These are phyloP conservation scores for Pseudochaenichthys georgianus DNA, from an alignment of 2,797 vertebrate genomes.

Conservation along the genomic window DNA sequence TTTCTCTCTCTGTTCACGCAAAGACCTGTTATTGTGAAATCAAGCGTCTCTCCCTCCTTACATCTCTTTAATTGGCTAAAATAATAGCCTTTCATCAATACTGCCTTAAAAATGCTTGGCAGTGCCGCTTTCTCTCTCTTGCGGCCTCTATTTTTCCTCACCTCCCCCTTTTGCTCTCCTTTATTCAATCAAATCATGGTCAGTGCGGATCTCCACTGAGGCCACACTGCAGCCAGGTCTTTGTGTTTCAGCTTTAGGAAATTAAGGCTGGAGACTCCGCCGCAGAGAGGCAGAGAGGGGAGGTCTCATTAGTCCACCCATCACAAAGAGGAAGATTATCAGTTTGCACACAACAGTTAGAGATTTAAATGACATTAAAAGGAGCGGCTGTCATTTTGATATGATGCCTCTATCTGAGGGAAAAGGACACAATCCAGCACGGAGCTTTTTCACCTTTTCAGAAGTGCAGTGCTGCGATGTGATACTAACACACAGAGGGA, in stretches of 20 bases:
- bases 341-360: constrained; percentile 82
- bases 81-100: constrained; percentile 96
- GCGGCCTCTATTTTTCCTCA: constrained; percentile 35
- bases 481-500: constrained; percentile 50
- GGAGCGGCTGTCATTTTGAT: constrained; percentile 68
- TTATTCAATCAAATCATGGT: constrained; percentile 96
- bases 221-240: constrained; percentile 93
- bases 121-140: constrained; percentile 75
- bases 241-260: constrained; percentile 96
- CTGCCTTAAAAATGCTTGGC: constrained; percentile 89
- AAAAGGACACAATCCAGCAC: constrained; percentile 53
- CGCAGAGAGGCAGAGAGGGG: constrained; percentile 78
- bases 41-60: constrained; percentile 90
- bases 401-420: constrained; percentile 72
- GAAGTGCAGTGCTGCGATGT: constrained; percentile 47
- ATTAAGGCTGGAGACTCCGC: constrained; percentile 91
- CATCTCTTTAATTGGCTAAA: constrained; percentile 93
- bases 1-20: constrained; percentile 17
- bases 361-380: constrained; percentile 80
- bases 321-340: constrained; percentile 94
- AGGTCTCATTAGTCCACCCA: constrained; percentile 92
- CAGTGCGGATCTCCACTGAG: constrained; percentile 90
- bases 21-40: constrained; percentile 90
- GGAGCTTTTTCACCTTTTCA: constrained; percentile 60
- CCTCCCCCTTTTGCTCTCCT: constrained; percentile 58